These are phyloP conservation scores for Gymnoscelis rufifasciata DNA, from an alignment of 2,888 invertebrate species.

Conservation along the genomic window DNA sequence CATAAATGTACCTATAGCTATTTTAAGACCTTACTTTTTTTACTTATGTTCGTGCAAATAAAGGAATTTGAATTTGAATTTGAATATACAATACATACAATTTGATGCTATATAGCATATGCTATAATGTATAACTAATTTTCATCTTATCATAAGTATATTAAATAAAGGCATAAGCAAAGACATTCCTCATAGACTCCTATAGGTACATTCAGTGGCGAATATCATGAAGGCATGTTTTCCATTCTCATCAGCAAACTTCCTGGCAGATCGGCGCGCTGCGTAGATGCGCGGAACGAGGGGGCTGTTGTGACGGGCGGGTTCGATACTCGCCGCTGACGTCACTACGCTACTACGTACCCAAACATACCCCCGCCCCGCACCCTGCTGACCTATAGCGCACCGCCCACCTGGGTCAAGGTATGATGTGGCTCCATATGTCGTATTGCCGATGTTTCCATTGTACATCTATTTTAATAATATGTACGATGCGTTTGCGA, in stretches of 20 bases:
- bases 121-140: too few species aligned
- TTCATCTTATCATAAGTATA: too few species aligned
- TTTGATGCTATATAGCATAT: too few species aligned
- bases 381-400: conserved; percentile 71
- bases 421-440: conserved; percentile 55
- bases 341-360: conserved; percentile 77
- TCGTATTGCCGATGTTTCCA: conserved; percentile 26
- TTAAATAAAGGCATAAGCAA: too few species aligned
- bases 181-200: too few species aligned
- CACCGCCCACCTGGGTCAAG: conserved; percentile 75
- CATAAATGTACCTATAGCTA: too few species aligned
- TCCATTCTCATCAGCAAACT: conserved; percentile 57
- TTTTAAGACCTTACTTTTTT: too few species aligned
- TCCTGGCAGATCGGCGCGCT: conserved; percentile 58
- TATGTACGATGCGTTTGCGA: too few species aligned
- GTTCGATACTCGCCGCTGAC: conserved; percentile 72
- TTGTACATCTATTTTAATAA: conserved; percentile 1
- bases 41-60: too few species aligned
- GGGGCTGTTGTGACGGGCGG: conserved; percentile 69
- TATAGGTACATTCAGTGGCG: neutral
- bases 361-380: conserved; percentile 62
- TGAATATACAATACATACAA: too few species aligned
- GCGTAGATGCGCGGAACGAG: conserved; percentile 60
- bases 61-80: too few species aligned
- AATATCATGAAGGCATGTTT: conserved; percentile 46